phyloP scores from a whole-genome alignment of 2,113 vertebrate species.

The Xenopus borealis region DNA sequence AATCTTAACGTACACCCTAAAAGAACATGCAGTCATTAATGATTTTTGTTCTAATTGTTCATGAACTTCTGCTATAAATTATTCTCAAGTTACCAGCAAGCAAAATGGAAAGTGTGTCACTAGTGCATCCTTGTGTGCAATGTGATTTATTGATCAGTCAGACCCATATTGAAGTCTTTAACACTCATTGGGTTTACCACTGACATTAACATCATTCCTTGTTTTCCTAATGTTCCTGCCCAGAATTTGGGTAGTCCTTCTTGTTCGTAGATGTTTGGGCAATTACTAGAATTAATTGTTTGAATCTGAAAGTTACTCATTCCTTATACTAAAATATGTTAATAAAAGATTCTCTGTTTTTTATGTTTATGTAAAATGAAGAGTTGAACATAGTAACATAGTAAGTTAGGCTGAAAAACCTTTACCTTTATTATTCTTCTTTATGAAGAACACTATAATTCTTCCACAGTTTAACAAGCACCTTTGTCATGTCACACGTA shows the following conservation, averaged over 20 bases:
- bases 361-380: too few species aligned
- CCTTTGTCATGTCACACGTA: too few species aligned
- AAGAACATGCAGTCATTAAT: slow-evolving; percentile 21
- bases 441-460: too few species aligned
- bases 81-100: slow-evolving; percentile 31
- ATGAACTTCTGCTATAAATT: slow-evolving; percentile 36
- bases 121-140: slow-evolving; percentile 40
- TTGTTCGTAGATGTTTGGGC: not conserved
- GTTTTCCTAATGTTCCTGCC: slow-evolving; percentile 21
- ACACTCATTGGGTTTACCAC: slow-evolving; percentile 37
- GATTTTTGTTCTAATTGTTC: slow-evolving; percentile 36
- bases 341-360: not conserved
- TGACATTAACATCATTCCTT: slow-evolving; percentile 38
- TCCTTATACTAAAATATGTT: not conserved
- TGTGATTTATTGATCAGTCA: slow-evolving; percentile 44
- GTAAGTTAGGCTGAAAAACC: too few species aligned
- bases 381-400: too few species aligned
- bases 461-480: too few species aligned
- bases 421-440: too few species aligned
- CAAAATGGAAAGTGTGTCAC: slow-evolving; percentile 26
- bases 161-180: slow-evolving; percentile 33
- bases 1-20: not conserved
- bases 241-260: not conserved
- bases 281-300: slow-evolving; percentile 1
- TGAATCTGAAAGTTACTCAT: not conserved